Percentiles rank a stretch among this genome's conserved stretches.
Conservation (phyloP, 2,797 vertebrate genomes). For the Phoxinus dragarum region DNA sequence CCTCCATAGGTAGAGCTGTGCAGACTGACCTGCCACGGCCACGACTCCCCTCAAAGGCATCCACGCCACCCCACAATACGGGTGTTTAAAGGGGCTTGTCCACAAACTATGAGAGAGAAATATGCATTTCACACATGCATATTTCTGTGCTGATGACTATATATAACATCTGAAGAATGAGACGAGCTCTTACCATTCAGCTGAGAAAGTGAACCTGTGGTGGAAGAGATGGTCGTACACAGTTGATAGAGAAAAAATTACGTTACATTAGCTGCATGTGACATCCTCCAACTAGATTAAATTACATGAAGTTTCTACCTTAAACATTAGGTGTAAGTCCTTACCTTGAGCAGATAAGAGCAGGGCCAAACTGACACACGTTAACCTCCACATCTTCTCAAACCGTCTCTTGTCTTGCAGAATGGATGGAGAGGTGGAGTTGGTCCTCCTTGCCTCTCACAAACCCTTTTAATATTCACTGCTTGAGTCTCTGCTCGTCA, state of each 20-base stretch:
- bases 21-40: slow-evolving; percentile 61
- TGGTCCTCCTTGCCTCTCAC: background rate
- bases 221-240: background rate
- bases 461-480: slow-evolving; percentile 19
- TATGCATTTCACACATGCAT: background rate
- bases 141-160: background rate
- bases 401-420: background rate
- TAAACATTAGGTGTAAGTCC: background rate
- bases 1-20: background rate
- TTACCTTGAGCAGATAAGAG: slow-evolving; percentile 45
- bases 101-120: slow-evolving; percentile 43
- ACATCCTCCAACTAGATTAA: background rate
- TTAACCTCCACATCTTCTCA: slow-evolving; percentile 42
- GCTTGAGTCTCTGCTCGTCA: background rate
- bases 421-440: background rate
- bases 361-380: slow-evolving; percentile 26
- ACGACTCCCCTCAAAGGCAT: slow-evolving; percentile 27
- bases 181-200: slow-evolving; percentile 33
- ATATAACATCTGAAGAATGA: background rate
- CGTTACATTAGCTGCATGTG: background rate
- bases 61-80: slow-evolving; percentile 50
- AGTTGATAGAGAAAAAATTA: background rate
- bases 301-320: background rate
- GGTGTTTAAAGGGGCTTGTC: slow-evolving; percentile 43
- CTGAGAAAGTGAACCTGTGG: slow-evolving; percentile 49